Evolutionary conservation across 2,888 invertebrate species (phyloP).

Genomic region (Ectropis crepuscularia): DNA sequence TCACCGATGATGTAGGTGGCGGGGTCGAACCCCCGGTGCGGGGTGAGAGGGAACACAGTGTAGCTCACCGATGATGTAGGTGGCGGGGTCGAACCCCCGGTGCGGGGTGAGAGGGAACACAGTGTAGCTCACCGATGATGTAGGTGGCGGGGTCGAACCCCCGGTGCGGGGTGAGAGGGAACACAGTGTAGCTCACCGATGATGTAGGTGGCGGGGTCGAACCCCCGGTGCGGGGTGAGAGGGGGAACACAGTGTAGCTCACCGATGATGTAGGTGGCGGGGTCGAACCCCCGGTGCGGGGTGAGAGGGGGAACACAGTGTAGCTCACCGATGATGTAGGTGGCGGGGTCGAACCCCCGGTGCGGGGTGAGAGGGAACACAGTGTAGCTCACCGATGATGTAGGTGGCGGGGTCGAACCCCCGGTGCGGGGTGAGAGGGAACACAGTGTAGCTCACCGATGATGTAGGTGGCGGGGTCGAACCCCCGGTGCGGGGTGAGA

Average conservation of each 20-base stretch:
- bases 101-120: no score
- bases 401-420: slow-evolving; percentile 95
- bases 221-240: slow-evolving; percentile 90
- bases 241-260: slow-evolving; percentile 84
- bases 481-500: slow-evolving; percentile 90
- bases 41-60: no score
- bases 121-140: slow-evolving; percentile 90
- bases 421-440: no score
- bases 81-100: slow-evolving; percentile 93
- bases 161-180: no score
- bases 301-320: no score
- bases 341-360: slow-evolving; percentile 93
- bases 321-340: slow-evolving; percentile 92
- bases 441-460: slow-evolving; percentile 90
- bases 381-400: slow-evolving; percentile 90
- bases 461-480: slow-evolving; percentile 95
- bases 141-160: slow-evolving; percentile 95
- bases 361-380: no score
- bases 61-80: slow-evolving; percentile 92
- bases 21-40: slow-evolving; percentile 92
- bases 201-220: slow-evolving; percentile 95
- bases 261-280: slow-evolving; percentile 95
- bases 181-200: slow-evolving; percentile 90
- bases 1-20: slow-evolving; percentile 94
- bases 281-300: slow-evolving; percentile 92